Evolutionary conservation across 2,888 invertebrate genomes (phyloP).

Genomic region (Hylaea fasciaria): DNA sequence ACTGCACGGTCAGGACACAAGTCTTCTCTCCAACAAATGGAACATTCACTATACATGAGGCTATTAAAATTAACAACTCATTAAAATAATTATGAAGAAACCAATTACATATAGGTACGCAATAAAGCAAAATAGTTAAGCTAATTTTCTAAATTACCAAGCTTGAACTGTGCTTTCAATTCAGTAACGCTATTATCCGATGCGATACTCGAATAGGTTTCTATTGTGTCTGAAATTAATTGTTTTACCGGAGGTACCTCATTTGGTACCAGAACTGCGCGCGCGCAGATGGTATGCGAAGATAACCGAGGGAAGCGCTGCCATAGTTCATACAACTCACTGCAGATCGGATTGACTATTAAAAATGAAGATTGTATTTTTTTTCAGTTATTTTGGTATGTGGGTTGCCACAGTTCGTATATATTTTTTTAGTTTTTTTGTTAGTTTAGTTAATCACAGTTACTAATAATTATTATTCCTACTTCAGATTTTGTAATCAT

Average conservation of each 20-base stretch:
- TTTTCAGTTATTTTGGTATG: too few species aligned
- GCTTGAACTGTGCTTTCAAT: conserved; percentile 23
- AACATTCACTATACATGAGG: too few species aligned
- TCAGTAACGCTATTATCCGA: conserved; percentile 25
- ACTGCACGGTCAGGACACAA: too few species aligned
- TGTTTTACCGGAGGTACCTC: conserved; percentile 28
- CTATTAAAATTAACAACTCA: background rate
- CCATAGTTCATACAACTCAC: conserved; percentile 52
- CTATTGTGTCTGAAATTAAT: conserved; percentile 29
- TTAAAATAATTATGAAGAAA: background rate
- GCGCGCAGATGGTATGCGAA: conserved; percentile 29
- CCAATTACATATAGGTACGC: background rate
- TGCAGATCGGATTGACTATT: conserved; percentile 37
- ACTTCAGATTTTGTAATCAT: too few species aligned
- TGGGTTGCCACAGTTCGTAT: too few species aligned
- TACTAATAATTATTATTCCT: too few species aligned
- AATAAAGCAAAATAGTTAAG: conserved; percentile 17
- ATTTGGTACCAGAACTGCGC: conserved; percentile 48
- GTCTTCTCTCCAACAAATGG: too few species aligned
- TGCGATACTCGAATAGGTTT: conserved; percentile 20
- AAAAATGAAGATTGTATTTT: too few species aligned
- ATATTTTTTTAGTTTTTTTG: too few species aligned
- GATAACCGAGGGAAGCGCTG: conserved; percentile 45
- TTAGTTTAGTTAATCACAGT: too few species aligned
- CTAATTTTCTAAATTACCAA: conserved; percentile 19